Evolutionary conservation across 1,140 invertebrate genomes (phyloP), one percentile per base, ranked within the genome.

Genomic region (Bacillus rossius): DNA sequence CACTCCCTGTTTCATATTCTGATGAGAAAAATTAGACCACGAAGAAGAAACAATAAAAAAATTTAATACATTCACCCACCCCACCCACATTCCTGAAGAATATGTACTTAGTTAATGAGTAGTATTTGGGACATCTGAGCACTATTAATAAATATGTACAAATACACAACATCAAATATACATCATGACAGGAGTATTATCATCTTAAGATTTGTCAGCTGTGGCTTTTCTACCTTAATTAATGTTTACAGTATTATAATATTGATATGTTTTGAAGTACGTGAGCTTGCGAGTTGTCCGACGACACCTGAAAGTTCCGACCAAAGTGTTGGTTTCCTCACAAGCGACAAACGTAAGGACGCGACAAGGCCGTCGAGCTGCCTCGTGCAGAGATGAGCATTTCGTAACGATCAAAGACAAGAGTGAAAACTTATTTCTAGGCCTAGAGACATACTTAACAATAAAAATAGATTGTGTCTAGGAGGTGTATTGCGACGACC

Each of bases 111-210:
- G 29, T 34, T 34, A 7, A 34, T 34, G 29, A 34, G 29, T 34
- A 34, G 29, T 34, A 34, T 34, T 34, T 34, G 29, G 29, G 29
- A 34, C 29, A 34, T 34, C 29, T 34, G 29, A 34, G 29, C 10
- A 7, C 29, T 34, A 34, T 50, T 8, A 50, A 50, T 50, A 50
- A 50, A 50, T 50, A 50, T 50, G 26, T 50, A 50, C 48, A 50
- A 50, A 8, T 50, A 50, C 48, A 50, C 48, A 50, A 50, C 48
- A 50, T 50, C 48, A 19, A 50, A 50, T 50, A 50, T 50, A 50
- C 48, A 50, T 50, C 37, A 50, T 50, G 37, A 50, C 37, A 50
- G 48, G 48, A 50, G 37, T 50, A 29, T 17, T 50, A 50, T 17
- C n/a, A 29, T 50, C 17, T 50, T 25, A 17, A 25, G 37, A 50